Conservation (phyloP, 2,797 vertebrate species). For the Siniperca scherzeri region DNA sequence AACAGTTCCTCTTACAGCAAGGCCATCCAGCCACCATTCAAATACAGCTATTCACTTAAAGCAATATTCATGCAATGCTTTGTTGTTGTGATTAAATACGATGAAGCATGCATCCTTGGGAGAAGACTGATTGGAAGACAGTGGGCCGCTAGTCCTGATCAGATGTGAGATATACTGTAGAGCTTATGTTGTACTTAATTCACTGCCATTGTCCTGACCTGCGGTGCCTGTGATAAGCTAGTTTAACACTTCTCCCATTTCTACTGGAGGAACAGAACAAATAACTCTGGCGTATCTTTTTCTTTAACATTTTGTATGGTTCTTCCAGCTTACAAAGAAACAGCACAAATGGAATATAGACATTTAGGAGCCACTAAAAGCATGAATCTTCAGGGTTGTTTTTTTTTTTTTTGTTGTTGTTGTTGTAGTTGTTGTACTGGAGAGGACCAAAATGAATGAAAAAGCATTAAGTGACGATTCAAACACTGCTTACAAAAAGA, state of each 20-base stretch:
- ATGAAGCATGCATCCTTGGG: slow-evolving; percentile 40
- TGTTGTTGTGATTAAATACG: slow-evolving; percentile 32
- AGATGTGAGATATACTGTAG: slow-evolving; percentile 61
- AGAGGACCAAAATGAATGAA: slow-evolving; percentile 47
- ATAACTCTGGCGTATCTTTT: slow-evolving; percentile 45
- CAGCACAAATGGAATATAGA: slow-evolving; percentile 68
- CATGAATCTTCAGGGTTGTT: slow-evolving; percentile 60
- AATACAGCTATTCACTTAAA: slow-evolving; percentile 48
- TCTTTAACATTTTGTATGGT: slow-evolving; percentile 62
- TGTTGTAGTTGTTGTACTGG: background rate
- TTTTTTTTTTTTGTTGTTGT: background rate
- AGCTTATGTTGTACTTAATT: slow-evolving; percentile 61
- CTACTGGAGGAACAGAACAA: slow-evolving; percentile 67
- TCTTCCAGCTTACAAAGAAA: slow-evolving; percentile 70
- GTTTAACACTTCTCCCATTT: slow-evolving; percentile 51
- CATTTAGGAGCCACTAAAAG: slow-evolving; percentile 55
- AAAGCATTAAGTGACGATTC: slow-evolving; percentile 39
- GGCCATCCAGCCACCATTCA: slow-evolving; percentile 16
- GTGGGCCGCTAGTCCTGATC: slow-evolving; percentile 8
- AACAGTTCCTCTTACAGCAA: slow-evolving; percentile 10
- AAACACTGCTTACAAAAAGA: slow-evolving; percentile 63
- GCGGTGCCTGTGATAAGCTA: slow-evolving; percentile 80
- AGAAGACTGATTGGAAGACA: slow-evolving; percentile 36
- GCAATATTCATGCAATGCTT: slow-evolving; percentile 70
- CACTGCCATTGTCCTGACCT: slow-evolving; percentile 84